Conservation (phyloP, 2,888 invertebrate genomes). For the Argyra leucocephala region DNA sequence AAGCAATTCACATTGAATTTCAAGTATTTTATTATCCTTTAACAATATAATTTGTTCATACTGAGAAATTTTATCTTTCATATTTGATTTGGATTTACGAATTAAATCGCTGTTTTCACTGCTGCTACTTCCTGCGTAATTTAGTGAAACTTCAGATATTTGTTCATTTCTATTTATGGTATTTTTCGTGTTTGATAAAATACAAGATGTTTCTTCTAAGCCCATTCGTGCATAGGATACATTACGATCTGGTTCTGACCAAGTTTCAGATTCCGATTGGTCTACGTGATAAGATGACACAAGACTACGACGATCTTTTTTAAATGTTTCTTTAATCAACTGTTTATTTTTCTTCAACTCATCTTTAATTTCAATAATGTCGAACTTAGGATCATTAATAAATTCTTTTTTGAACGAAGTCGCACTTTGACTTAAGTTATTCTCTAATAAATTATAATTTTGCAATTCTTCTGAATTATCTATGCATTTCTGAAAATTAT, state of each 20-base stretch:
- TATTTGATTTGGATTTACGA: conserved; percentile 31
- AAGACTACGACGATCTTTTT: conserved; percentile 38
- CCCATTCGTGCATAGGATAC: conserved; percentile 75
- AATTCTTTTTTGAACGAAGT: conserved; percentile 19
- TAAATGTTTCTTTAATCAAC: conserved; percentile 22
- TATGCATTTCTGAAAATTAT: conserved; percentile 45
- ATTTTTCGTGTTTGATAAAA: conserved; percentile 38
- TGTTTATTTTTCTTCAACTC: conserved; percentile 31
- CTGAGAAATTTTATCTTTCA: conserved; percentile 43
- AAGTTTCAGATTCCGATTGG: conserved; percentile 67
- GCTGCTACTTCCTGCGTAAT: conserved; percentile 29
- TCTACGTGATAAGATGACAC: conserved; percentile 31
- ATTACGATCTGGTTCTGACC: conserved; percentile 77
- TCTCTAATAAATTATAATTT: conserved; percentile 30
- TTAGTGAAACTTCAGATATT: conserved; percentile 22
- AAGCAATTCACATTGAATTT: conserved; percentile 37
- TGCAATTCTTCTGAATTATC: conserved; percentile 21
- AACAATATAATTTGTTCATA: conserved; percentile 42
- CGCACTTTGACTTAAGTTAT: conserved; percentile 25
- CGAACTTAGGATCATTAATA: conserved; percentile 33
- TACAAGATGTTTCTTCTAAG: conserved; percentile 44
- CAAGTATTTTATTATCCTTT: conserved; percentile 43
- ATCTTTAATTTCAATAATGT: conserved; percentile 34
- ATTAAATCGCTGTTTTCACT: conserved; percentile 32
- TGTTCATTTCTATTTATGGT: conserved; percentile 34